A percentile compares a stretch with the other conserved stretches of the same genome.
These are phyloP conservation scores for Microtus pennsylvanicus DNA, from an alignment of 2,113 vertebrate species.

Conservation along the genomic window DNA sequence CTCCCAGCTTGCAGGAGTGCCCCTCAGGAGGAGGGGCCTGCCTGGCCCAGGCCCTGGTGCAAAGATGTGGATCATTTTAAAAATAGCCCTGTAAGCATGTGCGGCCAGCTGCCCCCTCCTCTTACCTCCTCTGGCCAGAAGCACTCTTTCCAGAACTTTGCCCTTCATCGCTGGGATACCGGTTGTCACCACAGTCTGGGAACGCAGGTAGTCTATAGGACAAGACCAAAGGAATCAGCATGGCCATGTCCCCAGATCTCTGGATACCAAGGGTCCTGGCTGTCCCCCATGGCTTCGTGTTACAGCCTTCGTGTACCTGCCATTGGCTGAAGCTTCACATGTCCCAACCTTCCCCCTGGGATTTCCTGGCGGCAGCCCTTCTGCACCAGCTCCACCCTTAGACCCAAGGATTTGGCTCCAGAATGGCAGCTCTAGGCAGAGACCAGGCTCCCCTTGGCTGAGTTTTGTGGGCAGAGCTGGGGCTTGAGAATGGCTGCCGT, in stretches of 20 bases:
- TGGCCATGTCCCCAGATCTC: neutral
- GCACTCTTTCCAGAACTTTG: neutral
- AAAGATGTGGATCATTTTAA: conserved; percentile 9
- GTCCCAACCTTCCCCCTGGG: neutral
- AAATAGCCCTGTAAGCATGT: conserved; percentile 19
- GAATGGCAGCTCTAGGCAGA: neutral
- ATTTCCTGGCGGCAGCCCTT: neutral
- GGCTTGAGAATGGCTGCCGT: neutral
- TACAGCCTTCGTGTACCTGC: accelerated
- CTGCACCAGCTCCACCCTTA: accelerated
- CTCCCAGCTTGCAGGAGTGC: conserved; percentile 84
- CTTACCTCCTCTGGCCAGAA: neutral
- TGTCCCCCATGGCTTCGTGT: accelerated
- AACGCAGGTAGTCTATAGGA: accelerated
- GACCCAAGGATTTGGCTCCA: neutral
- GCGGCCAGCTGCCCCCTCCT: neutral
- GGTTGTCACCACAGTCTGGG: neutral
- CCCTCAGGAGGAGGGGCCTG: conserved; percentile 78
- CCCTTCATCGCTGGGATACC: accelerated
- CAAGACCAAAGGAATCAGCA: accelerated
- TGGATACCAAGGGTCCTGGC: neutral
- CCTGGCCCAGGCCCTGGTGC: neutral
- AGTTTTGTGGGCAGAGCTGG: neutral
- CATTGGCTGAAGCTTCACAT: neutral
- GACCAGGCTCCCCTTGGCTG: neutral